Conservation (phyloP, 2,797 vertebrate species). For the Chelonia mydas region DNA sequence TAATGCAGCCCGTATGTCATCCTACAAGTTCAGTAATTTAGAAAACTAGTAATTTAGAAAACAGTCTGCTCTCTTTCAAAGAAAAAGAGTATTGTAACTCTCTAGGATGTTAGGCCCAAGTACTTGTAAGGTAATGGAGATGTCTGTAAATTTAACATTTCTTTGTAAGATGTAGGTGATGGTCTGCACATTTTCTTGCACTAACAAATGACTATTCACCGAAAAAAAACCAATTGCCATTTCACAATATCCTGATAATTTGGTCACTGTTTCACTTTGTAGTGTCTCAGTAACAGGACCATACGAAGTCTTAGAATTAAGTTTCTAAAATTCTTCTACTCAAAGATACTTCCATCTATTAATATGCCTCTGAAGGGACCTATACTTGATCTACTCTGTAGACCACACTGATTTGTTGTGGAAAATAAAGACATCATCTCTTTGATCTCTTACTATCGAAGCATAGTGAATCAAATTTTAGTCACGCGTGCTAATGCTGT, state of each 20-base stretch:
- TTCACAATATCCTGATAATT: conserved; percentile 38
- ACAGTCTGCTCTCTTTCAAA: neutral
- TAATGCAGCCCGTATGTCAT: neutral
- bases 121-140: neutral
- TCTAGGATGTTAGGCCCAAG: neutral
- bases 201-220: neutral
- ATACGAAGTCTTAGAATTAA: conserved; percentile 20
- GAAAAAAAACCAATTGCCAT: neutral
- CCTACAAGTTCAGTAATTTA: neutral
- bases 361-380: neutral
- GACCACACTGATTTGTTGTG: neutral
- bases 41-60: neutral
- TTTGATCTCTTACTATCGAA: neutral
- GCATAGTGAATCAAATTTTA: conserved; percentile 7
- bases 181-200: neutral
- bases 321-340: neutral
- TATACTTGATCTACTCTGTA: neutral
- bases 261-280: conserved; percentile 16
- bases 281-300: conserved; percentile 18
- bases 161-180: neutral
- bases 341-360: neutral
- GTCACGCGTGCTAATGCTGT: neutral
- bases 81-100: neutral
- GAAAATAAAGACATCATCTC: neutral
- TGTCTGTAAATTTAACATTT: neutral